phyloP scores from a whole-genome alignment of 2,797 vertebrate genomes.

The Pelochelys cantorii region DNA sequence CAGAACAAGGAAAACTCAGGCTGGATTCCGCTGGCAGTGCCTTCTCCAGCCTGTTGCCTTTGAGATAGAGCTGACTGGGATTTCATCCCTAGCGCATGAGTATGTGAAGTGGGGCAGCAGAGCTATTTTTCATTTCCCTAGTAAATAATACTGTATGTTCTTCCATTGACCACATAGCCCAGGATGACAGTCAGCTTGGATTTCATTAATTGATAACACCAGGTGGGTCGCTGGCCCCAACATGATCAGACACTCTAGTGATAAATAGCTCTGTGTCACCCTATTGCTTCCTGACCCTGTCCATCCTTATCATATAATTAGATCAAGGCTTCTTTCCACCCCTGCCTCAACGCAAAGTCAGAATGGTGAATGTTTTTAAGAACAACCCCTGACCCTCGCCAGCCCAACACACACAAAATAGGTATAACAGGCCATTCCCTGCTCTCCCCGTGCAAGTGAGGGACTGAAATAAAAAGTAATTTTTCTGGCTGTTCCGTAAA shows the following conservation, averaged over 20 bases:
- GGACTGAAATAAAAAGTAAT: neutral
- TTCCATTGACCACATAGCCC: neutral
- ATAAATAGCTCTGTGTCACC: neutral
- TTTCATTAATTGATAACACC: neutral
- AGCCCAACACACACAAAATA: neutral
- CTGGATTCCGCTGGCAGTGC: neutral
- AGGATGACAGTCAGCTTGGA: neutral
- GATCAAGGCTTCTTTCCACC: fast-evolving
- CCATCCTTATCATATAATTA: neutral
- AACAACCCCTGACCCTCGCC: fast-evolving
- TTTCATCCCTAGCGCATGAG: neutral
- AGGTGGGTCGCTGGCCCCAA: neutral
- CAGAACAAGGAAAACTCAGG: neutral
- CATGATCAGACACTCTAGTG: fast-evolving
- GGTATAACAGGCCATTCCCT: neutral
- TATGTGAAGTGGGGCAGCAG: neutral
- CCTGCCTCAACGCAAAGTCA: neutral
- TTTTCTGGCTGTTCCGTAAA: neutral
- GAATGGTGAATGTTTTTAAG: neutral
- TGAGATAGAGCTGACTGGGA: neutral
- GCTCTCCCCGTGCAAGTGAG: neutral
- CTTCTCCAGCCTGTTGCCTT: neutral
- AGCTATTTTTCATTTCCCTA: neutral
- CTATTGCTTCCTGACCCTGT: neutral
- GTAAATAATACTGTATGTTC: neutral